Evolutionary conservation across 1,140 invertebrate genomes (phyloP), one percentile per base, ranked within the genome.

Genomic region (Caenorhabditis latens): DNA sequence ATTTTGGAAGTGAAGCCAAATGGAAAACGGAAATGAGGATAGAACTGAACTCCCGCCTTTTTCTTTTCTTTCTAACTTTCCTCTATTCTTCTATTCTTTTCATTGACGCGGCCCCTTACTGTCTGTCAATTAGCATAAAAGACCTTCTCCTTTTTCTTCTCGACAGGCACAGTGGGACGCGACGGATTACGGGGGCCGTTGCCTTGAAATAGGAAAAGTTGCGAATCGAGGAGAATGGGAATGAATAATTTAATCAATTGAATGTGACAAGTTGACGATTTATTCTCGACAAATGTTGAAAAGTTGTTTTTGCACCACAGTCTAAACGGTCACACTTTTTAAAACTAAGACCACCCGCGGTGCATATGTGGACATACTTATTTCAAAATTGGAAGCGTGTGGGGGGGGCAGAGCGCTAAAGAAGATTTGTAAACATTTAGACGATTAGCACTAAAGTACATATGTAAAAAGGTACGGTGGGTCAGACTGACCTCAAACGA

Each of bases 51-150:
- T 79, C 71, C 71, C 65, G 42, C 42, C 13, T 71, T 46, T 42
- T 79, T 79, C 46, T 79, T 50, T 40, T 50, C 53, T 46, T 5
- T 48, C 32, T 67, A 5, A 14, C 24, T 40, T 21, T 42, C 43
- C 16, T 46, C 67, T 4, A 75, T 75, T 79, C 71, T 24, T 53
- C 46, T 19, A 79, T 79, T 79, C 71, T 63, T 63, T 40, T 14
- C 13, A 79, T 79, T 79, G 19, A 79, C 40, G 71, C 71, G 71
- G 71, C 71, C 71, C 71, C 71, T 79, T 79, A 79, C 71, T 71
- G 71, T 79, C 71, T 79, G 71, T 79, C 71, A 79, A 79, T 79
- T 79, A 79, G 71, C 71, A 79, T 79, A 79, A 79, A 79, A 79
- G 71, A 79, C 71, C 71, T 79, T 79, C 71, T 46, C 4, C 50